Base-by-base conservation (phyloP, 2,113 vertebrate species). In the Lepus americanus region DNA sequence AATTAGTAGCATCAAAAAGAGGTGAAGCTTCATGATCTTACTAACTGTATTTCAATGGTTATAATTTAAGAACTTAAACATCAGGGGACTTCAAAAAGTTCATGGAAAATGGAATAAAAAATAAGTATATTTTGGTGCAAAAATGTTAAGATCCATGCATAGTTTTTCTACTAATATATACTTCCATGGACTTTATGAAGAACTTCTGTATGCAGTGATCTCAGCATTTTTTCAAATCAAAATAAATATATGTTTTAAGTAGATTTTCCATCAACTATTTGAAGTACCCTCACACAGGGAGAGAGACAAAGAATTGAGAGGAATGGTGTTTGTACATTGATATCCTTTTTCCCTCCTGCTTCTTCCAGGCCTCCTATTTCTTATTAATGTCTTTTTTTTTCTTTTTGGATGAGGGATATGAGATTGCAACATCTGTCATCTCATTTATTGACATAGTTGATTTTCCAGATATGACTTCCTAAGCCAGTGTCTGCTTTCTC, bases 401-500 rank as follows among this genome's bases (percentile, higher is more conserved):
- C 6, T 36, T 5, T 39, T 59, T 59, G 19, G 55, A 1, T 36
- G 22, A 77, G 6, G 23, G 12, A 66, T 80, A 59, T 88, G 49
- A 94, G n/a, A 22, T 64, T 77, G 69, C 31, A 87, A 69, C 36
- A 84, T 27, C 77, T 76, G 51, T 74, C 81, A 61, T 63, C 73
- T 83, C 31, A 70, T 82, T 77, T 74, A 39, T 53, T 90, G 90
- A 77, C 25, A 27, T 22, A 51, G 9, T 64, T 82, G 33, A 69
- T 90, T 96, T 94, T 83, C 87, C 93, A 96, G 78, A 66, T 87
- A 64, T 90, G 29, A 78, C n/a, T 44, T 19, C 70, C 16, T 85
- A 80, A 29, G 63, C 85, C 77, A 73, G 17, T 53, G 51, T 77
- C 61, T 86, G 12, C 7, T 89, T 87, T 80, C 53, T 87, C 3